A percentile compares a stretch with the other conserved stretches of the same genome.
Conservation (phyloP, 2,888 invertebrate genomes). For the Acleris literana region DNA sequence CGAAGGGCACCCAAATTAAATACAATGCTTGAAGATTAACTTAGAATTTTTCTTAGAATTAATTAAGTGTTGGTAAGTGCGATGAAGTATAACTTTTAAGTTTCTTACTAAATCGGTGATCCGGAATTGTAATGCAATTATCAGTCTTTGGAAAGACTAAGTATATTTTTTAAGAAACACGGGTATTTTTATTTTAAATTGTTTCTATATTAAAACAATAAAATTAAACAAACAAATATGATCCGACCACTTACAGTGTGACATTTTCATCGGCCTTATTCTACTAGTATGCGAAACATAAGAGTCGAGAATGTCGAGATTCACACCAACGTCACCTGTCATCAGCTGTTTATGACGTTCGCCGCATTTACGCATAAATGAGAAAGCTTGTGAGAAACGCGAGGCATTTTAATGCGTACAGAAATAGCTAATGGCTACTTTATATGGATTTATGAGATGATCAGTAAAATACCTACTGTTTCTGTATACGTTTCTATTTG, state of each 20-base stretch:
- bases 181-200: too few species aligned
- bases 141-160: too few species aligned
- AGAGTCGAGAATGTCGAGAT: slow-evolving; percentile 14
- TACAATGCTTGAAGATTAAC: background rate
- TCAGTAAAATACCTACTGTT: slow-evolving; percentile 1
- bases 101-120: too few species aligned
- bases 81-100: too few species aligned
- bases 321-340: slow-evolving; percentile 17
- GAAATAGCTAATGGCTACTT: slow-evolving; percentile 28
- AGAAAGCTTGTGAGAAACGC: slow-evolving; percentile 25
- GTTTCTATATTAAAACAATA: too few species aligned
- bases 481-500: background rate
- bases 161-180: too few species aligned
- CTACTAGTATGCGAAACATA: slow-evolving; percentile 14
- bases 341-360: slow-evolving; percentile 27
- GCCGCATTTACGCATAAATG: slow-evolving; percentile 12
- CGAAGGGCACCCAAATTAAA: too few species aligned
- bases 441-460: slow-evolving; percentile 12
- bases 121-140: too few species aligned
- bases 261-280: slow-evolving; percentile 21
- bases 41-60: too few species aligned
- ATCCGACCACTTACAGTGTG: background rate
- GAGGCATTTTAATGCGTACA: slow-evolving; percentile 23
- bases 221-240: background rate
- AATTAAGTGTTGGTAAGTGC: too few species aligned